Evolutionary conservation across 2,888 invertebrate genomes (phyloP).

Genomic region (Cheilosia vernalis): DNA sequence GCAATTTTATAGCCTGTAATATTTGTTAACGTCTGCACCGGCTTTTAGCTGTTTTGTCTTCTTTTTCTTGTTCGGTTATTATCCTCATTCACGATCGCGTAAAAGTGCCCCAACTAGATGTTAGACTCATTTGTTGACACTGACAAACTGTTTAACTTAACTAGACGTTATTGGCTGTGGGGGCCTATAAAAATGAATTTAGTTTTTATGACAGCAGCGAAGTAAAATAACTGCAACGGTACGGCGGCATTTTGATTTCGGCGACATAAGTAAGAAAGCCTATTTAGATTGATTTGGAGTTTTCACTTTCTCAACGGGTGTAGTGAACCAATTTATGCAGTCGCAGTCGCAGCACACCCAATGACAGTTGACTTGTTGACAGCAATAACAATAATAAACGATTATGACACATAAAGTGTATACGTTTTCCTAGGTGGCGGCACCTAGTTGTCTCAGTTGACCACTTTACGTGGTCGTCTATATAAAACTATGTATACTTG

Average conservation of each 20-base stretch:
- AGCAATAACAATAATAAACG: slow-evolving; percentile 62
- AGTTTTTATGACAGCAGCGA: slow-evolving; percentile 36
- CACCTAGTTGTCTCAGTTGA: slow-evolving; percentile 3
- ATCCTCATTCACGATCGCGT: slow-evolving; percentile 6
- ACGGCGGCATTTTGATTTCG: slow-evolving; percentile 46
- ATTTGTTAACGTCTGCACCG: slow-evolving; percentile 32
- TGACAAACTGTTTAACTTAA: slow-evolving; percentile 34
- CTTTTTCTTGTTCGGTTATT: neutral
- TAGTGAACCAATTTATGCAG: slow-evolving; percentile 47
- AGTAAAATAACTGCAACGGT: neutral
- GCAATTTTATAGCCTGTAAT: slow-evolving; percentile 24
- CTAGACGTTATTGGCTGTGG: slow-evolving; percentile 38
- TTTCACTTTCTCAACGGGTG: slow-evolving; percentile 67
- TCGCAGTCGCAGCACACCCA: slow-evolving; percentile 4
- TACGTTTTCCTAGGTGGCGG: slow-evolving; percentile 34
- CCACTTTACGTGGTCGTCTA: slow-evolving; percentile 2
- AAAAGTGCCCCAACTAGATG: slow-evolving; percentile 18
- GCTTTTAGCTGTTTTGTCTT: slow-evolving; percentile 7
- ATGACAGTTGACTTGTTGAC: slow-evolving; percentile 63
- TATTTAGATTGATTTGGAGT: slow-evolving; percentile 69
- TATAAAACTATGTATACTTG: neutral
- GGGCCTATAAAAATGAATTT: slow-evolving; percentile 58
- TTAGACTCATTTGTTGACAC: slow-evolving; percentile 31
- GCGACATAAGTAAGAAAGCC: slow-evolving; percentile 52
- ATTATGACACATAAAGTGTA: slow-evolving; percentile 55